A percentile compares a stretch with the other conserved stretches of the same genome.
These are phyloP conservation scores for Spheniscus humboldti DNA, from an alignment of 2,797 vertebrate species.

Conservation along the genomic window DNA sequence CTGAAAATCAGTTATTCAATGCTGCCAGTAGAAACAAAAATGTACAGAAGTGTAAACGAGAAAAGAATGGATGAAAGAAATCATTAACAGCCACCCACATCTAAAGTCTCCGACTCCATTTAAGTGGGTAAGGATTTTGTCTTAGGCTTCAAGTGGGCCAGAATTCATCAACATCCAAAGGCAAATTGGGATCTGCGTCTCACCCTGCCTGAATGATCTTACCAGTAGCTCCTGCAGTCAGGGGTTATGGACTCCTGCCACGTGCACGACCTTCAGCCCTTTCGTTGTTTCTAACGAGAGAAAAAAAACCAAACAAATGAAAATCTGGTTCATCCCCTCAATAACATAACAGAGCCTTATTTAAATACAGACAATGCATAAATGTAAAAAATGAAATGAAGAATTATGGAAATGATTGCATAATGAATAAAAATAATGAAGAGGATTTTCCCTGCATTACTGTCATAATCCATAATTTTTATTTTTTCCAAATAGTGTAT, in stretches of 20 bases:
- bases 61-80: slow-evolving; percentile 49
- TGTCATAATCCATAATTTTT: background rate
- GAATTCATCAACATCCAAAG: background rate
- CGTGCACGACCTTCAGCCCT: background rate
- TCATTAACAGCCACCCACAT: slow-evolving; percentile 12
- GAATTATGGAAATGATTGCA: background rate
- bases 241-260: background rate
- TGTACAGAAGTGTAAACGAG: background rate
- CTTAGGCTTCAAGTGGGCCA: background rate
- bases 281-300: background rate
- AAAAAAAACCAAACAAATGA: background rate
- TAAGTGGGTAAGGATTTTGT: background rate
- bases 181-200: background rate
- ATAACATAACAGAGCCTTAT: background rate
- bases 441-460: background rate
- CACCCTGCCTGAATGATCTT: background rate
- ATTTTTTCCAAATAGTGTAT: background rate
- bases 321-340: background rate
- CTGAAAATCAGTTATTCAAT: slow-evolving; percentile 7
- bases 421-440: background rate
- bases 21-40: slow-evolving; percentile 17
- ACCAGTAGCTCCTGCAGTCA: background rate
- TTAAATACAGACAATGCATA: background rate
- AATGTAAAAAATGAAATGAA: background rate
- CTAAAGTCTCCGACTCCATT: background rate